These are phyloP conservation scores for Anabacerthia variegaticeps DNA, from an alignment of 2,797 vertebrate genomes.

Conservation along the genomic window DNA sequence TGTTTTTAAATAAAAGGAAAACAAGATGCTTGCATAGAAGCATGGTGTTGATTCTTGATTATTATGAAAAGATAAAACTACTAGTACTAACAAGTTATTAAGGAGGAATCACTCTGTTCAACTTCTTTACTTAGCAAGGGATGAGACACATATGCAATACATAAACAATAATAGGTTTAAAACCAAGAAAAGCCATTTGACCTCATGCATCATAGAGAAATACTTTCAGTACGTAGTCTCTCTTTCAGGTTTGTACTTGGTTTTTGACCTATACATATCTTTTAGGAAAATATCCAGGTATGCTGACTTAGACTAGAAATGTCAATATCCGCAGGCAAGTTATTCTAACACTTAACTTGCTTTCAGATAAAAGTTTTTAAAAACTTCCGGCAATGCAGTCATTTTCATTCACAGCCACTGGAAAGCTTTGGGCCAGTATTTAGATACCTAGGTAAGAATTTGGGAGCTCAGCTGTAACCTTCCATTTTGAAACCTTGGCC, in stretches of 20 bases:
- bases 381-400: neutral
- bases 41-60: neutral
- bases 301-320: neutral
- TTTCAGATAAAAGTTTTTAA: neutral
- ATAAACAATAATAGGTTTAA: neutral
- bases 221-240: neutral
- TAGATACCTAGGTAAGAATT: neutral
- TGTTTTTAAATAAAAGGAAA: neutral
- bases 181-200: neutral
- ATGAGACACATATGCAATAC: neutral
- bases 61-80: neutral
- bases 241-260: neutral
- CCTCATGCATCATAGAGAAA: neutral
- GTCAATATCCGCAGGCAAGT: neutral
- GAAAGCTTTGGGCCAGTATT: neutral
- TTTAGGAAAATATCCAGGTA: neutral
- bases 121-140: neutral
- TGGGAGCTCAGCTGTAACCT: neutral
- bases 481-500: neutral
- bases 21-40: neutral
- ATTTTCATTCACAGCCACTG: neutral
- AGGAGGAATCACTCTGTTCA: neutral
- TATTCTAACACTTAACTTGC: neutral
- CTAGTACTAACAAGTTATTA: neutral
- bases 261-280: neutral